Base-by-base conservation (phyloP, 2,113 vertebrate genomes). In the Oncorhynchus masou region DNA sequence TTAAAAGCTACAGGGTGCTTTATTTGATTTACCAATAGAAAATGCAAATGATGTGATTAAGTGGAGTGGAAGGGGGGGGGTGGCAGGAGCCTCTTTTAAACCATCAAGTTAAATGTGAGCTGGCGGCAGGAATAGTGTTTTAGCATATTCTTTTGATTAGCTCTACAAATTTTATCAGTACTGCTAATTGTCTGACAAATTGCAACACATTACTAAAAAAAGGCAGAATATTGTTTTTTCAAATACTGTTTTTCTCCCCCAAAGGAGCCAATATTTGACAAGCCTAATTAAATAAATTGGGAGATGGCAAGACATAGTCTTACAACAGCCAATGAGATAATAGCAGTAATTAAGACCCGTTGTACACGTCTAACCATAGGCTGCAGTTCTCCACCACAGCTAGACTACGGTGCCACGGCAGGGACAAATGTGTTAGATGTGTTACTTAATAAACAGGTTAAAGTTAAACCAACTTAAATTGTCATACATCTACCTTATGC, bases 1-100 rank as follows among this genome's bases (percentile, higher is more conserved):
- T 95, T 99, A 99, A 99, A 99, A 99, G 98, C 97, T 94, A 95
- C 88, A n/a, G 94, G 96, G 95, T 97, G 96, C 96, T 97, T 98
- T 97, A 99, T 99, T 99, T 99, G 97, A 99, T 99, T 99, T 99
- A 98, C 97, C 98, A 99, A 99, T 99, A 98, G 98, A 99, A 99
- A 97, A 99, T 99, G 98, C 96, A 98, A 98, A 99, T 99, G 81
- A 97, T 95, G 95, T 98, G 96, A 95, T 99, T 96, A 97, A 99
- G 95, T 97, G 94, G 96, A 99, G 96, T 97, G 95, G 95, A 93
- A 95, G 95, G 94, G 94, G 94, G 5, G 95, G 95, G 94, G 93
- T 93, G 93, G 91, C 88, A 95, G 92, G 81, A 92, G 93, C 96
- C 96, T 96, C 94, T 97, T 96, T 98, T 95, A 96, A 96, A 92